Percentiles rank a stretch among this genome's conserved stretches.
phyloP scores from a whole-genome alignment of 2,113 vertebrate species.

The Coryphaenoides rupestris region DNA sequence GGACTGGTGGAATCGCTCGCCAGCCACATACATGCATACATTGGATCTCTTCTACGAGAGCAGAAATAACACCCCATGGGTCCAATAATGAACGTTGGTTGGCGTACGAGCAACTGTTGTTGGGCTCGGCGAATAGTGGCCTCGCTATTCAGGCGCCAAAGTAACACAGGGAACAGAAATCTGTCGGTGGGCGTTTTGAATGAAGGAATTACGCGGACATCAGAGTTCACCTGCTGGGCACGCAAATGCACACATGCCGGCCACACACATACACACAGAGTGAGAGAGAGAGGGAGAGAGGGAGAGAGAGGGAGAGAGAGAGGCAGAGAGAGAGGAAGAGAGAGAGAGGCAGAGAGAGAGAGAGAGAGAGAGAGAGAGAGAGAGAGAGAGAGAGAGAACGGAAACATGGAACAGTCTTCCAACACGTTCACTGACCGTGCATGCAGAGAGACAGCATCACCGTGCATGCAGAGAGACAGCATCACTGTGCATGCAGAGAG shows the following conservation, averaged over 20 bases:
- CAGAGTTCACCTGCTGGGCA: slow-evolving; percentile 55
- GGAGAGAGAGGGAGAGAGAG: neutral
- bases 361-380: neutral
- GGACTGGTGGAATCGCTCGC: no score
- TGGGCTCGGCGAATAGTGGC: slow-evolving; percentile 58
- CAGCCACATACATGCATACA: neutral
- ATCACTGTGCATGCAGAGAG: no score
- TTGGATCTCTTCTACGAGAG: neutral
- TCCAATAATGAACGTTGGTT: slow-evolving; percentile 38
- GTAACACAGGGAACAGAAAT: slow-evolving; percentile 68
- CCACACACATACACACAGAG: slow-evolving; percentile 3
- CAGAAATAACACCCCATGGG: slow-evolving; percentile 25
- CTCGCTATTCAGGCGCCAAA: slow-evolving; percentile 60
- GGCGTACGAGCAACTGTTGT: slow-evolving; percentile 55
- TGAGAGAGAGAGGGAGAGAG: no score
- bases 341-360: neutral
- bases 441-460: no score
- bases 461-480: no score
- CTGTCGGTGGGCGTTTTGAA: slow-evolving; percentile 63
- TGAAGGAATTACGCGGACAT: slow-evolving; percentile 50
- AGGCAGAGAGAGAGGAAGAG: neutral
- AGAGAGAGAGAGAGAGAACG: no score
- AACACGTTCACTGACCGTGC: no score
- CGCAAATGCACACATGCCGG: slow-evolving; percentile 39
- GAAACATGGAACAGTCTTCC: no score